Evolutionary conservation across 2,888 invertebrate genomes (phyloP), one percentile per base, ranked within the genome.

Genomic region (Allolobophora icterica): DNA sequence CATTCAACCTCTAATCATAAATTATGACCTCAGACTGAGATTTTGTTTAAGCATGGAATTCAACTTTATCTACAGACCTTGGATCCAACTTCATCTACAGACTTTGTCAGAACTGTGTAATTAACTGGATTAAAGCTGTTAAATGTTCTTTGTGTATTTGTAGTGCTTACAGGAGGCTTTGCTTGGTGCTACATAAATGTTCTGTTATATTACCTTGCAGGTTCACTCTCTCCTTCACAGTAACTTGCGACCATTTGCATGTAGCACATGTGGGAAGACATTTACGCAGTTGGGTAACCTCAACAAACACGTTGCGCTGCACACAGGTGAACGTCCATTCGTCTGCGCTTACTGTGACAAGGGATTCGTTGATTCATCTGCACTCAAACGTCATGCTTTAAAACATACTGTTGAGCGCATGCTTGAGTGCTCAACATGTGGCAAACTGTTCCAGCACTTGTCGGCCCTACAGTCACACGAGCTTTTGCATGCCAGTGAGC

Each of bases 221-320:
- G 91, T 91, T 33, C 91, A 91, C 89, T 89, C 91, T 34, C 83
- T 91, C 87, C 89, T 91, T n/a, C 91, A 91, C 89, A 84, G 89
- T 52, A 90, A 91, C 52, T n/a, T 45, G 45, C 90, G 90, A 35
- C 91, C 91, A 30, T 91, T 91, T 90, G 52, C 52, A 34, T 91
- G 91, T 40, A 90, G 91, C 89, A 90, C 90, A 83, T 91, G 91
- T 45, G 90, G 90, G 33, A 90, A 90, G 52, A 89, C 90, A 52
- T 91, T 91, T 89, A 90, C 91, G 13, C 91, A 91, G 89, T 89
- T 91, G 19, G 91, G 91, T 45, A 91, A 91, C 71, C 91, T 91
- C 89, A 91, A 91, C 91, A 91, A 91, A 84, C 91, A 91, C 33
- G 84, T 91, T 33, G 84, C 90, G 30, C 35, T 91, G 58, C 91